Base-by-base conservation (phyloP, 2,797 vertebrate species). In the Champsocephalus gunnari region DNA sequence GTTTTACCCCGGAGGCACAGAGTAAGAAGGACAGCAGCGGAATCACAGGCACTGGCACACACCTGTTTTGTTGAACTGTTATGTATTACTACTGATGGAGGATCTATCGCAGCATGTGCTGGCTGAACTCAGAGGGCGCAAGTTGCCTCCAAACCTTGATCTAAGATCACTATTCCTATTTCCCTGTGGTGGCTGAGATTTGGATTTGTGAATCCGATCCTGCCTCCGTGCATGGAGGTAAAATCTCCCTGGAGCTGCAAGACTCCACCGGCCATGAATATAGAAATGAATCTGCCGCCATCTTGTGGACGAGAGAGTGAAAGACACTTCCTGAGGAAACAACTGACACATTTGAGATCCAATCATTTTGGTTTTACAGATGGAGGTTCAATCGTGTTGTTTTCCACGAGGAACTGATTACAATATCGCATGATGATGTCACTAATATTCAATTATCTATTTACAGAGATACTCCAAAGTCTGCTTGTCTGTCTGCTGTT, bases 361-460 rank as follows among this genome's bases (percentile, higher is more conserved):
- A 17, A 51, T 60, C 3, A n/a, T 55, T 66, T 34, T 5, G 1
- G 19, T 69, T 69, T 75, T 32, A 53, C 73, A 28, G 61, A 58
- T 38, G 70, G 72, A 77, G 70, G 63, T 70, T 77, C 24, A 51
- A 78, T 59, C 41, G 8, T 64, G 41, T 86, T 75, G 61, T 76
- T 89, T 90, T 90, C 72, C 81, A 85, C 7, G 73, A 85, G 73
- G 79, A 91, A 88, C 82, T 88, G 89, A 92, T 92, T 92, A 94
- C 87, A 89, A 60, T 93, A 94, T 92, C 87, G 95, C 95, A 95
- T 95, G 94, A 94, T 94, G 92, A 94, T 94, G 93, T 94, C 92
- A 95, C 91, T 87, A 91, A 89, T 94, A 94, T 91, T 82, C 84
- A 91, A 89, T 91, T 92, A 89, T 82, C 82, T 93, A 93, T 93